Evolutionary conservation across 2,888 invertebrate genomes (phyloP).

Genomic region (Synergus umbraculus): DNA sequence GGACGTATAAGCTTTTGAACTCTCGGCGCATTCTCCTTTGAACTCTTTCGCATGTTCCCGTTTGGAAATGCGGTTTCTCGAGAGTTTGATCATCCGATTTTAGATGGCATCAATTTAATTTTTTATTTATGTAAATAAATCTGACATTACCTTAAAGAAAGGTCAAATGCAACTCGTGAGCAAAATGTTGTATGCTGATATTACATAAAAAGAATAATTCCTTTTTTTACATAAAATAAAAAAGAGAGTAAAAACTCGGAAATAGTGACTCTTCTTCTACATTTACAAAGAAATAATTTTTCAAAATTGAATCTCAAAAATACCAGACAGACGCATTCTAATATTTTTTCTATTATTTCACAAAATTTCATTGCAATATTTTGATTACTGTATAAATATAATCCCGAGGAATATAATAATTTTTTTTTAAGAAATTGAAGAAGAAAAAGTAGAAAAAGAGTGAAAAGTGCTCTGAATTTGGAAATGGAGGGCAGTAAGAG

Average conservation of each 20-base stretch:
- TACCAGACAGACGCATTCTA: too few relatives aligned
- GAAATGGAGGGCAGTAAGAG: conserved; percentile 26
- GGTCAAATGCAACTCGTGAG: not conserved
- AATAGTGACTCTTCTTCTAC: too few relatives aligned
- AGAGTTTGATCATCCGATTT: not conserved
- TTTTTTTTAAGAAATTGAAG: not conserved
- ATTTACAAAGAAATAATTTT: too few relatives aligned
- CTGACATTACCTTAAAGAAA: not conserved
- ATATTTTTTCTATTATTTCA: too few relatives aligned
- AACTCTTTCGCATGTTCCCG: conserved; percentile 18
- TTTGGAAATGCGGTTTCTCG: not conserved
- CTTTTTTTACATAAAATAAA: not conserved
- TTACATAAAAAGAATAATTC: too few relatives aligned
- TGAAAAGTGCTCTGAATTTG: conserved; percentile 8
- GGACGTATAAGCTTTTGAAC: conserved; percentile 20
- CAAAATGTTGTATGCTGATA: not conserved
- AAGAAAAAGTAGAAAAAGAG: conserved; percentile 1
- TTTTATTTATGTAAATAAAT: not conserved
- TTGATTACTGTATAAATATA: too few relatives aligned
- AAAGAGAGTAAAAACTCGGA: not conserved
- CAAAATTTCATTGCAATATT: too few relatives aligned
- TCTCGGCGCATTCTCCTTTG: conserved; percentile 3
- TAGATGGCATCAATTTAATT: not conserved
- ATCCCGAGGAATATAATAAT: not conserved
- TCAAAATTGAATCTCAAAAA: too few relatives aligned